Percentiles rank a stretch among this genome's conserved stretches.
phyloP scores from a whole-genome alignment of 2,797 vertebrate genomes.

The Sardinella longiceps region DNA sequence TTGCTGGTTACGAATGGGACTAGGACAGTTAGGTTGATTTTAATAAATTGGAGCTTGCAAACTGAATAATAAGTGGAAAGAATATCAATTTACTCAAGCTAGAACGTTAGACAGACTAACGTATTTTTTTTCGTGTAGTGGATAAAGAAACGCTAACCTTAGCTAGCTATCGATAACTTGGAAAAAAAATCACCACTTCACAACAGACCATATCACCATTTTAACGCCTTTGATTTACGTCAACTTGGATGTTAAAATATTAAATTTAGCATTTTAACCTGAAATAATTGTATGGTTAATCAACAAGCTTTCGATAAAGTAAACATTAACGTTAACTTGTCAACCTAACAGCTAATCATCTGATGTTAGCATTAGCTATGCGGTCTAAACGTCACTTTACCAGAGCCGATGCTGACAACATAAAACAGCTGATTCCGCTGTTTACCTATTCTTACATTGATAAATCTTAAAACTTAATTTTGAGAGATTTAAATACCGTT shows the following conservation, averaged over 20 bases:
- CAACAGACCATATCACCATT: not conserved
- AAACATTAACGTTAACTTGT: not conserved
- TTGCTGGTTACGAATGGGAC: too few species aligned
- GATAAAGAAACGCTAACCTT: too few species aligned
- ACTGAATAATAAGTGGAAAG: too few species aligned
- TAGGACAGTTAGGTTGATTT: too few species aligned
- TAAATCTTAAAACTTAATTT: not conserved
- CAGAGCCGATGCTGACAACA: not conserved
- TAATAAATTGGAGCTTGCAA: too few species aligned
- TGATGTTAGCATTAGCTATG: not conserved
- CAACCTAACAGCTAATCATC: too few species aligned
- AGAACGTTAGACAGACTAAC: too few species aligned
- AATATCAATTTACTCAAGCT: too few species aligned
- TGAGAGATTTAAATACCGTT: not conserved
- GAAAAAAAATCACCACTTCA: not conserved
- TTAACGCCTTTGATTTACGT: not conserved
- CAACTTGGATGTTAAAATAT: not conserved
- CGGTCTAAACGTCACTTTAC: not conserved
- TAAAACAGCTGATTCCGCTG: not conserved
- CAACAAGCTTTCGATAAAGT: too few species aligned
- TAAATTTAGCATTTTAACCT: not conserved
- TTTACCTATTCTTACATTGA: not conserved
- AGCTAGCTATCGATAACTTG: too few species aligned
- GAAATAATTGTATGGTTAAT: not conserved
- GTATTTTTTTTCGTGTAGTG: too few species aligned